phyloP scores from a whole-genome alignment of 2,797 vertebrate genomes.

The Babyrousa celebensis region DNA sequence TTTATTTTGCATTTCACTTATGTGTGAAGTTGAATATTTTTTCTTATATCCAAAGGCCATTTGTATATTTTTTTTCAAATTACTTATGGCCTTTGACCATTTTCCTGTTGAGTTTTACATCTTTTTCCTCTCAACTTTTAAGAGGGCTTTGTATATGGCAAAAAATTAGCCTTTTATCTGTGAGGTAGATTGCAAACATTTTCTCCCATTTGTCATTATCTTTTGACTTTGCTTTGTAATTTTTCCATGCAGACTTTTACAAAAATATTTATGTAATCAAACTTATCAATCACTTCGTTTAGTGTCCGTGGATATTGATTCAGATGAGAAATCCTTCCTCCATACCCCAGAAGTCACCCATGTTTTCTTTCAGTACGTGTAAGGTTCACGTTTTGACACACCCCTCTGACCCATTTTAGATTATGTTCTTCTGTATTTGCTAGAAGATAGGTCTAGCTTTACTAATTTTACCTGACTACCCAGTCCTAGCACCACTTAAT shows the following conservation, averaged over 20 bases:
- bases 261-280: not conserved
- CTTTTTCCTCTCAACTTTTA: not conserved
- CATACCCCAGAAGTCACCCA: not conserved
- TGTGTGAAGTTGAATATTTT: not conserved
- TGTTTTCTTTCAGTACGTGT: not conserved
- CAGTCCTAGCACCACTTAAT: not conserved
- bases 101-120: not conserved
- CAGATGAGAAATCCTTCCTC: constrained; percentile 54
- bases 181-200: constrained; percentile 26
- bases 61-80: constrained; percentile 21
- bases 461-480: not conserved
- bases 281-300: constrained; percentile 52
- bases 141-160: not conserved
- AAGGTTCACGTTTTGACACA: not conserved
- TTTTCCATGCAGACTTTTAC: constrained; percentile 29
- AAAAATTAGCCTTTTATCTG: constrained; percentile 42
- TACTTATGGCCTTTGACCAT: not conserved
- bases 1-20: constrained; percentile 57
- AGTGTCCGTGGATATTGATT: constrained; percentile 66
- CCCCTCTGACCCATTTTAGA: not conserved
- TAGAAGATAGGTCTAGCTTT: not conserved
- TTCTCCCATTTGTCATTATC: constrained; percentile 8
- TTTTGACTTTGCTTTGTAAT: constrained; percentile 35
- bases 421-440: not conserved
- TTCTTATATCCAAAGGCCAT: not conserved